phyloP scores from a whole-genome alignment of 2,113 vertebrate species.

The Pseudorhombus dupliciocellatus region DNA sequence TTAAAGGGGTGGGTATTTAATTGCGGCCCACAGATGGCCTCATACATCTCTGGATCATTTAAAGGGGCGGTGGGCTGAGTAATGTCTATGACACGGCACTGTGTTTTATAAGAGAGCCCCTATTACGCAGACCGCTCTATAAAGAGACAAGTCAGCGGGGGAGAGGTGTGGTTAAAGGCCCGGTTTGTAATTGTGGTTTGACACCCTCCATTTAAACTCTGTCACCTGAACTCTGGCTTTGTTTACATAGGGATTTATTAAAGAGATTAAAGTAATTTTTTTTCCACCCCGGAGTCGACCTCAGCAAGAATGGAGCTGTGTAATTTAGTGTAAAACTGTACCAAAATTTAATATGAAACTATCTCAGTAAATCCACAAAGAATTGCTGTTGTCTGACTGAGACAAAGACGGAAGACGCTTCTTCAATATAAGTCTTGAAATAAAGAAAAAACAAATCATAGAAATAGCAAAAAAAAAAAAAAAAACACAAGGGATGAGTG shows the following conservation, averaged over 20 bases:
- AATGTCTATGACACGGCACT: conserved; percentile 69
- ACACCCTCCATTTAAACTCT: conserved; percentile 52
- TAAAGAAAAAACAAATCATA: not conserved
- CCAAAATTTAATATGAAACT: not conserved
- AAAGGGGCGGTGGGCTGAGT: conserved; percentile 76
- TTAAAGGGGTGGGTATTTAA: conserved; percentile 77
- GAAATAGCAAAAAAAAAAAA: conserved; percentile 3
- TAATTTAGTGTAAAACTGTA: not conserved
- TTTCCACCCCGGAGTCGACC: not conserved
- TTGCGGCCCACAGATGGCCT: conserved; percentile 75
- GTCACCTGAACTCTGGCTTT: conserved; percentile 24
- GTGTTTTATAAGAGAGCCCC: conserved; percentile 76
- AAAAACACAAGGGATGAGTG: not conserved
- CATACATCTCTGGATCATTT: conserved; percentile 76
- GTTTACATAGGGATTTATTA: conserved; percentile 53
- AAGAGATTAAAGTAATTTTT: conserved; percentile 10
- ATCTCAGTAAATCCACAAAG: not conserved
- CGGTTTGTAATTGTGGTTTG: conserved; percentile 52
- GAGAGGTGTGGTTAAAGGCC: conserved; percentile 63
- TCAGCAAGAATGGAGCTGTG: not conserved
- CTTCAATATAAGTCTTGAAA: conserved; percentile 2
- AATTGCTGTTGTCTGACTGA: not conserved
- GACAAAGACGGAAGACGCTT: conserved; percentile 15
- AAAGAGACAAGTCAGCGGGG: conserved; percentile 63
- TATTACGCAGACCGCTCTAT: conserved; percentile 70